phyloP scores from a whole-genome alignment of 2,888 invertebrate genomes.

The Beris chalybata region DNA sequence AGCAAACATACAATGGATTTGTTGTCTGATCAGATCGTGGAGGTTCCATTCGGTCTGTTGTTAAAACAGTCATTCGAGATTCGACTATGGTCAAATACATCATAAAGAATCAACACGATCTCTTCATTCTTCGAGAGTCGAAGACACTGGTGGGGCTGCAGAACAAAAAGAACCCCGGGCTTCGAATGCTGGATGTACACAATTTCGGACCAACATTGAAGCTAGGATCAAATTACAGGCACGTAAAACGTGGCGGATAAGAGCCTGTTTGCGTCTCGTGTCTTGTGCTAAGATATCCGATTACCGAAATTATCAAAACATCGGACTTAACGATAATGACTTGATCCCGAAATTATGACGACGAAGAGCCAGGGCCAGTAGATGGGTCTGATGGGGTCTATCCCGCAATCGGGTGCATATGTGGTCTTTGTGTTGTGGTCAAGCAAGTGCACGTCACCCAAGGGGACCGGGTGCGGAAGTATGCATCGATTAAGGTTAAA shows the following conservation, averaged over 20 bases:
- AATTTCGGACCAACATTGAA: conserved; percentile 26
- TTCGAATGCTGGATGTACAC: conserved; percentile 18
- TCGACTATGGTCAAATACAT: background rate
- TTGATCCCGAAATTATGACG: conserved; percentile 33
- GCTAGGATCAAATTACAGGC: conserved; percentile 24
- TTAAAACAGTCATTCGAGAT: conserved; percentile 8
- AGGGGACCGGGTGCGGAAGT: conserved; percentile 23
- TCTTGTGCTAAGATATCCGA: conserved; percentile 25
- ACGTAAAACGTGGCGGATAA: conserved; percentile 2
- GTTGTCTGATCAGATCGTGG: background rate
- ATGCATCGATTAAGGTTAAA: conserved; percentile 25
- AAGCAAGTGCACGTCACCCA: conserved; percentile 12
- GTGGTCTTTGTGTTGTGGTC: background rate
- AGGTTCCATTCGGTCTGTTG: conserved; percentile 22
- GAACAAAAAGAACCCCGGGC: conserved; percentile 1
- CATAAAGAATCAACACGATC: background rate
- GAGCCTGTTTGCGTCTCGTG: conserved; percentile 12
- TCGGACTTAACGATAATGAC: conserved; percentile 33
- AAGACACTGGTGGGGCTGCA: conserved; percentile 10
- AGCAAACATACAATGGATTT: conserved; percentile 13
- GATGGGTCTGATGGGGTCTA: background rate
- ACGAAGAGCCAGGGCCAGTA: background rate
- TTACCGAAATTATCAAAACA: conserved; percentile 35
- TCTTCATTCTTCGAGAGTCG: background rate
- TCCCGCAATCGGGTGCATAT: background rate